phyloP scores from a whole-genome alignment of 2,888 invertebrate genomes.

The Dusona sp. region DNA sequence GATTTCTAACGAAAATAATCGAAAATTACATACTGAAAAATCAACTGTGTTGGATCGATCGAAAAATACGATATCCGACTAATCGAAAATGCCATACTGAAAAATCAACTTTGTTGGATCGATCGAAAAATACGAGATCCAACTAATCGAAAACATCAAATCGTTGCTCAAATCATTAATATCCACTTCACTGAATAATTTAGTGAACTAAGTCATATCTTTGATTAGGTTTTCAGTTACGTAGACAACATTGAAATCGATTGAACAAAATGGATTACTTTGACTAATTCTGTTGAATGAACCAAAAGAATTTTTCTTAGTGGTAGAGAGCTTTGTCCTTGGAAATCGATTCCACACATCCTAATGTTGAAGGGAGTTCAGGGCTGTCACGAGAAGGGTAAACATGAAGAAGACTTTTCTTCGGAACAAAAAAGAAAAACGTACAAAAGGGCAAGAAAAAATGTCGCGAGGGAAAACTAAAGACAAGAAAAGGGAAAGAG shows the following conservation, averaged over 20 bases:
- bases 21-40: no score
- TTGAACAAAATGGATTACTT: no score
- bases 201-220: not conserved
- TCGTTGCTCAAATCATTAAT: no score
- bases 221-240: not conserved
- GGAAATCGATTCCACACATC: not conserved
- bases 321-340: not conserved
- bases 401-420: not conserved
- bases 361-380: constrained; percentile 19
- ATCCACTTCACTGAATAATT: no score
- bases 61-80: no score
- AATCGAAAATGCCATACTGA: no score
- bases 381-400: not conserved
- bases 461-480: constrained; percentile 3
- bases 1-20: no score
- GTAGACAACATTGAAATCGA: no score
- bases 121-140: no score
- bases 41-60: no score
- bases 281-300: no score
- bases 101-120: no score
- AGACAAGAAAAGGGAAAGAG: not conserved
- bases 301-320: not conserved
- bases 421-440: constrained; percentile 21
- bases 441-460: not conserved
- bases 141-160: not conserved